A percentile compares a stretch with the other conserved stretches of the same genome.
Conservation (phyloP, 2,113 vertebrate genomes). For the Chaetodon auriga region DNA sequence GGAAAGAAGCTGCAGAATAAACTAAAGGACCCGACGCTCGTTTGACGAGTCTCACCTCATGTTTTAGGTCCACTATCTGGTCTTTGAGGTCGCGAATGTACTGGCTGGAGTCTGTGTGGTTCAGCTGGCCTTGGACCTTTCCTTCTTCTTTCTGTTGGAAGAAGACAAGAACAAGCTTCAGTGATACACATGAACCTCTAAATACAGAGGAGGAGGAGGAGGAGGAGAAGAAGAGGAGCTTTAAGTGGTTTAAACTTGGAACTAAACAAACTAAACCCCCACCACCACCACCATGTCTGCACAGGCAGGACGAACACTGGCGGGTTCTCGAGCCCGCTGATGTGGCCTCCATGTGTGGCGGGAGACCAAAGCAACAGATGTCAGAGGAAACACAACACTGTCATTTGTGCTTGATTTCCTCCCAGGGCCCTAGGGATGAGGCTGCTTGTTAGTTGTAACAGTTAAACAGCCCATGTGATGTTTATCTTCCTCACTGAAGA, state of each 20-base stretch:
- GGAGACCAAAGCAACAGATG: constrained; percentile 47
- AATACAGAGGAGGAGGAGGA: background rate
- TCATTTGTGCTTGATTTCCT: constrained; percentile 69
- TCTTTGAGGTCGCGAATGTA: constrained; percentile 97
- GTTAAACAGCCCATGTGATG: constrained; percentile 72
- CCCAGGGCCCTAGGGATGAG: constrained; percentile 71
- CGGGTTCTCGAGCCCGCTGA: background rate
- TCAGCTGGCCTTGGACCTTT: constrained; percentile 96
- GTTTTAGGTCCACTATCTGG: constrained; percentile 94
- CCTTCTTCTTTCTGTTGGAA: constrained; percentile 95
- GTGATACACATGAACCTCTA: background rate
- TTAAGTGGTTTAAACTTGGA: background rate
- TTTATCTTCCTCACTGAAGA: constrained; percentile 72
- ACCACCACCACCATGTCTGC: background rate
- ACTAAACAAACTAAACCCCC: no score
- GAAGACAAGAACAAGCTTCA: background rate
- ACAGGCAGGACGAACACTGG: background rate
- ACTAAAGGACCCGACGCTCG: no score
- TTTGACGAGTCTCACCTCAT: constrained; percentile 89
- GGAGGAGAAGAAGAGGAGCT: no score
- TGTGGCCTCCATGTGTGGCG: background rate
- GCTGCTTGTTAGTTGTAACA: constrained; percentile 64
- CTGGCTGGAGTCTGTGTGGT: constrained; percentile 95
- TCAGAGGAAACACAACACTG: constrained; percentile 38
- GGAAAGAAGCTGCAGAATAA: background rate